These are phyloP conservation scores for Tetrax tetrax DNA, from an alignment of 2,113 vertebrate genomes.

Conservation along the genomic window DNA sequence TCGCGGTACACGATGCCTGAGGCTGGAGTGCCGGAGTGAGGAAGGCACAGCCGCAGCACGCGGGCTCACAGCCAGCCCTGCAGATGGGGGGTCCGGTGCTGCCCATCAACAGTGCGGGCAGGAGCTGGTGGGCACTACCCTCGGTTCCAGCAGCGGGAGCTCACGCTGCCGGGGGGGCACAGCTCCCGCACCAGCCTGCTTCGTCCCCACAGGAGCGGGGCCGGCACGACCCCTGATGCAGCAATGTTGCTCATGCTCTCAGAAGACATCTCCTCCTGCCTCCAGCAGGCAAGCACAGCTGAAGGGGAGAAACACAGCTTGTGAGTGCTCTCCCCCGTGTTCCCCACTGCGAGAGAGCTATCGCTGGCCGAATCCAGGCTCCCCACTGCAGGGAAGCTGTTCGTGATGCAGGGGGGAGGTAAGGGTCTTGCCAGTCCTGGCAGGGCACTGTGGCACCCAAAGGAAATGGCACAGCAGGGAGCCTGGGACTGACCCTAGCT, in stretches of 20 bases:
- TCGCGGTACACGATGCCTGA: not conserved
- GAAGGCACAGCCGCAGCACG: not conserved
- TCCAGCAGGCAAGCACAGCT: not conserved
- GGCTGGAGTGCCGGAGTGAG: not conserved
- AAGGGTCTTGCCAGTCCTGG: not conserved
- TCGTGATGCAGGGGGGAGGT: not conserved
- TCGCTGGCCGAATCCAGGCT: fast-evolving
- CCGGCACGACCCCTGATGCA: not conserved
- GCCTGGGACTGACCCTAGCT: not conserved
- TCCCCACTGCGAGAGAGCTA: not conserved
- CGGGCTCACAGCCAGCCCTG: not conserved
- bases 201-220: not conserved
- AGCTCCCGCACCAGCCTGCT: not conserved
- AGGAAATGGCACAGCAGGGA: not conserved
- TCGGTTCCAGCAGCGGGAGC: fast-evolving
- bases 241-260: not conserved
- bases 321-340: not conserved
- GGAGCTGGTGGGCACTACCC: not conserved
- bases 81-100: fast-evolving
- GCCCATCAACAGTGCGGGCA: not conserved
- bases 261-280: not conserved
- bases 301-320: not conserved
- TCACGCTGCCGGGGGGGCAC: not conserved
- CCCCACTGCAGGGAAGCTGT: fast-evolving
- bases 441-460: not conserved